Evolutionary conservation across 2,888 invertebrate genomes (phyloP), one percentile per base, ranked within the genome.

Genomic region (Chromoteleia sp.): DNA sequence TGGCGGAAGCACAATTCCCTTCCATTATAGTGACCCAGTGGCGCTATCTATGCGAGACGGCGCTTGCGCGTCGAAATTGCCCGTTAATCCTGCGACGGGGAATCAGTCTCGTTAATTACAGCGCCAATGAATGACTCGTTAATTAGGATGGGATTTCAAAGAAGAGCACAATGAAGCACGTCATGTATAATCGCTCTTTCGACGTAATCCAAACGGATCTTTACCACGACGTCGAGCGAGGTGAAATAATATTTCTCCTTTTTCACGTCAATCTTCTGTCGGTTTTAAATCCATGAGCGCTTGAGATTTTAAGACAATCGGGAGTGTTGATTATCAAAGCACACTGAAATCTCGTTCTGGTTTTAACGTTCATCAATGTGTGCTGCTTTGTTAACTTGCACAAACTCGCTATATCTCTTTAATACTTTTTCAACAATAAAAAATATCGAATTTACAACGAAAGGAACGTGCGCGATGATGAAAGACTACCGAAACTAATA

Each of bases 81-180:
- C 71, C 76, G 63, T 86, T 88, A 88, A 87, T 87, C 86, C 52
- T 82, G 52, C 73, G 73, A 36, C 73, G 70, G 73, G 59, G 63
- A 73, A 85, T 85, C 85, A 79, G 85, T 83, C 86, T 87, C 87
- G 87, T 88, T 89, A 89, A 89, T 89, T 89, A 89, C 88, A 86
- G 85, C 83, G 77, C 79, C 86, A 86, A 88, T 88, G 89, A 90
- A 88, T 89, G 88, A 89, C 89, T 89, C 87, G 89, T 90, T 90
- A 90, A 90, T 90, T 90, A 90, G 89, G 88, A 86, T 88, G 85
- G 87, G 85, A 80, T 86, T 88, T 88, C 86, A 90, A 88, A 88
- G 88, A 85, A 87, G 86, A 85, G 84, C 84, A 86, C 87, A 87
- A 88, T 89, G 89, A 88, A 89, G 89, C 85, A 86, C 85, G 87